Base-by-base conservation (phyloP, 2,797 vertebrate species). In the Coregonus suidteri region DNA sequence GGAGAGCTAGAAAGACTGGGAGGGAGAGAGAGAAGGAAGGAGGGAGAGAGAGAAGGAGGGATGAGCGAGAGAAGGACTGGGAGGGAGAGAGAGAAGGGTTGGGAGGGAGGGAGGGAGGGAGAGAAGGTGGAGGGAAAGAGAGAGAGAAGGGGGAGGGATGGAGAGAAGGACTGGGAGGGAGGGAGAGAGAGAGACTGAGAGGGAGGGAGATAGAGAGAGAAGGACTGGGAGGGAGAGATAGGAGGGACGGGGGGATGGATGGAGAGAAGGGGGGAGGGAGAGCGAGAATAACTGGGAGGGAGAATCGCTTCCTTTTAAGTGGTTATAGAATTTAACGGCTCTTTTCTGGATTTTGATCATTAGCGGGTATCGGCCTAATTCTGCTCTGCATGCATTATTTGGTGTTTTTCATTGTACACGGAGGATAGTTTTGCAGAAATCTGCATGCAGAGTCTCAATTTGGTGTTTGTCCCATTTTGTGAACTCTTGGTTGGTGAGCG, bases 251-350 rank as follows among this genome's bases (percentile, higher is more conserved):
- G 7, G 34, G 34, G 13, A 35, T 20, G 6, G 52, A 79, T 25
- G 25, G 25, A 25, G 52, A 75, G 64, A 25, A 75, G 77, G 31
- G 7, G 34, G 34, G 13, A 35, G 37, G 6, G 52, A 79, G 80
- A 78, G 78, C 74, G 64, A 79, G 81, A 53, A 71, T 74, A 65
- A 77, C 71, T 82, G 85, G 73, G 71, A 88, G 86, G 85, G 25
- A 25, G 25, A 25, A 25, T 25, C 25, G 25, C 25, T 25, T 25
- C 25, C 25, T 25, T 25, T 25, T 1, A 25, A 25, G 25, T 25
- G 25, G 25, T 25, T 25, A 25, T 25, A 25, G 25, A 25, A 25
- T 25, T 25, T 25, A 25, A 25, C 25, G 25, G 25, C 25, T 25
- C 25, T 25, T 25, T 25, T 25, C 25, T 25, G 25, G 25, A 25